These are phyloP conservation scores for Clamator glandarius DNA, from an alignment of 2,797 vertebrate species.

Conservation along the genomic window DNA sequence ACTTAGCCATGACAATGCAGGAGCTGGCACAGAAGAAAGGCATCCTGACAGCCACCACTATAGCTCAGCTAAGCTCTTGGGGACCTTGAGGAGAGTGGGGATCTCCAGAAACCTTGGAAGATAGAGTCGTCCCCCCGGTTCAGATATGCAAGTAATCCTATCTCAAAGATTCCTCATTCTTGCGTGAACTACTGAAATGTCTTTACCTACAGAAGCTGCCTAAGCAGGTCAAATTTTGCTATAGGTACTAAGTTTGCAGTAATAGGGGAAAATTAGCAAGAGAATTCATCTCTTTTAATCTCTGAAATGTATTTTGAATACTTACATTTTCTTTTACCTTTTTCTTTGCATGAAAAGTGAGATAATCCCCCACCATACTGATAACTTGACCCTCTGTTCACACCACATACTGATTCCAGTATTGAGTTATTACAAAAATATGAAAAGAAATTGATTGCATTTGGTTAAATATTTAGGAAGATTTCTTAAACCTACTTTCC, in stretches of 20 bases:
- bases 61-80: not conserved
- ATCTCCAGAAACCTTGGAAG: not conserved
- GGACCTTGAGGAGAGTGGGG: not conserved
- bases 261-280: not conserved
- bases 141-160: fast-evolving
- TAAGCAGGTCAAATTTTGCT: not conserved
- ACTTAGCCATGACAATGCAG: fast-evolving
- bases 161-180: not conserved
- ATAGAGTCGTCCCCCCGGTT: not conserved
- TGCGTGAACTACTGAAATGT: not conserved
- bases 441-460: not conserved
- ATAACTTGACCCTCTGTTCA: not conserved
- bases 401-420: not conserved
- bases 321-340: not conserved
- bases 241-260: not conserved
- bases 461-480: not conserved
- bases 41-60: fast-evolving
- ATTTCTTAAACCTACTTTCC: not conserved
- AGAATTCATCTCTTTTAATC: not conserved
- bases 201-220: not conserved
- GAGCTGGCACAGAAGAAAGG: not conserved
- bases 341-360: not conserved
- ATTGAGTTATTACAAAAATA: not conserved
- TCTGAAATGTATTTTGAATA: not conserved
- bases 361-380: not conserved